Base-by-base conservation (phyloP, 1,140 invertebrate genomes). In the Periplaneta americana region DNA sequence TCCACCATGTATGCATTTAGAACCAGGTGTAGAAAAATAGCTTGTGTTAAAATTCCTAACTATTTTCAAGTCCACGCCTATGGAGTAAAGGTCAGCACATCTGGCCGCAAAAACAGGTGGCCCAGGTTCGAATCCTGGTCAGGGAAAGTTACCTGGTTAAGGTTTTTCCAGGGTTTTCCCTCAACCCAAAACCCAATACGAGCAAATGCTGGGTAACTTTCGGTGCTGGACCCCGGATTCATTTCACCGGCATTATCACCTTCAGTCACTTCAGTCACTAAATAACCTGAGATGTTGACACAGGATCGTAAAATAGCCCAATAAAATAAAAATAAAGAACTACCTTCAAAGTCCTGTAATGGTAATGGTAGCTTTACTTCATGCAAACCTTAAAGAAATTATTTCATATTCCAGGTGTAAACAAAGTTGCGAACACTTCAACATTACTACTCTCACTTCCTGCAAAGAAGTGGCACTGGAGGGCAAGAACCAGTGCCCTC, bases 391-490 rank as follows among this genome's bases (percentile, higher is more conserved):
- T 9, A 33, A 34, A 34, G 9, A 18, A 82, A 48, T 31, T 18
- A 17, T 77, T 82, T 37, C 28, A 80, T 80, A 32, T 81, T 66
- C 22, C 39, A 89, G 88, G 85, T 84, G 75, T 88, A 34, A 85
- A 84, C 82, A 77, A 84, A 1, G 33, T 78, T 13, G 84, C 86
- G 32, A 89, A 88, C 79, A 87, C 88, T 22, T 48, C 34, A 78
- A 36, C 48, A 66, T 74, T 34, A 80, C 85, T 93, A 15, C 88
- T 91, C 48, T 92, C 91, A 9, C 87, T 95, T 84, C 88, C 91
- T 18, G 91, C 91, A 9, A 95, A 94, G 85, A 96, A 96, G 86
- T 96, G 94, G 94, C 94, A 94, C 84, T 96, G 94, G 94, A 87
- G 93, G 83, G 93, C 94, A 0, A 86, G 94, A 80, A 93, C 92